A percentile compares a stretch with the other conserved stretches of the same genome.
Evolutionary conservation across 2,888 invertebrate genomes (phyloP).

Genomic region (Eristalis intricaria): DNA sequence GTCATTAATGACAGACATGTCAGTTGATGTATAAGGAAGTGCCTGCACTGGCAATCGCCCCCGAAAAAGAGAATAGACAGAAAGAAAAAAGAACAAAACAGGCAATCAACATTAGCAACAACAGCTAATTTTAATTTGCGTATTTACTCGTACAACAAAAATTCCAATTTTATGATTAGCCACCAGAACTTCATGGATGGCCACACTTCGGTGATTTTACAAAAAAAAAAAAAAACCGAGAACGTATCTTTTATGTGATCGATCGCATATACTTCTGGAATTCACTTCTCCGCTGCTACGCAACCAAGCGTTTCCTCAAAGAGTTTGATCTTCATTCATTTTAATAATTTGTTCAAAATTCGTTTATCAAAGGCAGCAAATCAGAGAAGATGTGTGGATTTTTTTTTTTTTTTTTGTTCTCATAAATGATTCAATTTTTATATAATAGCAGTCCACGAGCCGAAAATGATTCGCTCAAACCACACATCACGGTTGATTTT

Average conservation of each 20-base stretch:
- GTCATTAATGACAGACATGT: neutral
- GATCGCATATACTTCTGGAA: neutral
- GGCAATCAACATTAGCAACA: neutral
- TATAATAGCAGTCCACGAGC: conserved; percentile 56
- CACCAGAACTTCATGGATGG: conserved; percentile 4
- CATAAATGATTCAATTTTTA: conserved; percentile 37
- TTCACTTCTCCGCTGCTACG: neutral
- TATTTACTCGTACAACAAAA: neutral
- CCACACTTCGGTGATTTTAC: neutral
- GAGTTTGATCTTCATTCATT: neutral
- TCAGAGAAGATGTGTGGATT: neutral
- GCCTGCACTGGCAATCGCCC: neutral
- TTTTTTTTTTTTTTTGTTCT: neutral
- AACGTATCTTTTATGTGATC: neutral
- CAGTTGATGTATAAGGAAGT: neutral
- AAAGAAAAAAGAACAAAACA: neutral
- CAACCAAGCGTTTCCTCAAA: conserved; percentile 6
- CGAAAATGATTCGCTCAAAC: conserved; percentile 43
- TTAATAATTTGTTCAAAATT: neutral
- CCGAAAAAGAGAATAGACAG: no score
- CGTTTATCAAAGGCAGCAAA: neutral
- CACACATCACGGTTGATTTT: conserved; percentile 36
- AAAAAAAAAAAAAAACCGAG: neutral
- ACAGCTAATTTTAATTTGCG: conserved; percentile 1
- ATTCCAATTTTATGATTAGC: neutral